These are phyloP conservation scores for Adelosebastes latens DNA, from an alignment of 2,797 vertebrate species.

Conservation along the genomic window DNA sequence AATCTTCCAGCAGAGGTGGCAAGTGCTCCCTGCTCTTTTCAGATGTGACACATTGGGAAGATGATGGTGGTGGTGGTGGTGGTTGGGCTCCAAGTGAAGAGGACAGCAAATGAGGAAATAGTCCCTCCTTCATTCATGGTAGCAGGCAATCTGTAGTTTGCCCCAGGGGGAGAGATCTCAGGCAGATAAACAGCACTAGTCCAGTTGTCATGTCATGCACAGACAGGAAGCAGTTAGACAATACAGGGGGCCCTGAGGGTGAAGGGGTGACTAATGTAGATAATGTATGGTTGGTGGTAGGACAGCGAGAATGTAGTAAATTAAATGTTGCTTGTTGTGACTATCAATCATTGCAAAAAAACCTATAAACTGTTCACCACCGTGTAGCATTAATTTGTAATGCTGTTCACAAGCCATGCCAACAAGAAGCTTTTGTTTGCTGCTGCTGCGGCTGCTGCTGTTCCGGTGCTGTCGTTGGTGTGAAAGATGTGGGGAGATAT, in stretches of 20 bases:
- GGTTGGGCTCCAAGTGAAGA: slow-evolving; percentile 29
- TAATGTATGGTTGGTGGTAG: background rate
- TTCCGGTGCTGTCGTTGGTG: slow-evolving; percentile 14
- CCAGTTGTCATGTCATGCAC: slow-evolving; percentile 20
- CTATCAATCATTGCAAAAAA: slow-evolving; percentile 4
- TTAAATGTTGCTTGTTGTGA: slow-evolving; percentile 5
- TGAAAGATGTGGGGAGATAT: slow-evolving; percentile 12
- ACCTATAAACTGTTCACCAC: background rate
- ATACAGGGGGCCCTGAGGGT: background rate
- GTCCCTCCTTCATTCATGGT: slow-evolving; percentile 22
- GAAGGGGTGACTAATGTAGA: background rate
- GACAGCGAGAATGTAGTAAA: background rate
- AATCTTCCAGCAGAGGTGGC: slow-evolving; percentile 62
- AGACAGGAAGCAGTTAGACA: background rate
- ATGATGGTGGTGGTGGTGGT: slow-evolving; percentile 42
- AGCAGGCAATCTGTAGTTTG: slow-evolving; percentile 33
- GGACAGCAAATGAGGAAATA: slow-evolving; percentile 54
- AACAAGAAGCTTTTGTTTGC: slow-evolving; percentile 18
- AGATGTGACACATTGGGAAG: slow-evolving; percentile 61
- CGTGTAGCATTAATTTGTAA: slow-evolving; percentile 7
- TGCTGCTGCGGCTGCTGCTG: background rate
- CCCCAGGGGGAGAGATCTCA: slow-evolving; percentile 29
- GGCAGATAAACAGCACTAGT: slow-evolving; percentile 28
- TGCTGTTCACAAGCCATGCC: background rate
- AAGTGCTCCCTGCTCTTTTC: slow-evolving; percentile 63